Evolutionary conservation across 1,140 invertebrate genomes (phyloP).

Genomic region (Armadillidium nasatum): DNA sequence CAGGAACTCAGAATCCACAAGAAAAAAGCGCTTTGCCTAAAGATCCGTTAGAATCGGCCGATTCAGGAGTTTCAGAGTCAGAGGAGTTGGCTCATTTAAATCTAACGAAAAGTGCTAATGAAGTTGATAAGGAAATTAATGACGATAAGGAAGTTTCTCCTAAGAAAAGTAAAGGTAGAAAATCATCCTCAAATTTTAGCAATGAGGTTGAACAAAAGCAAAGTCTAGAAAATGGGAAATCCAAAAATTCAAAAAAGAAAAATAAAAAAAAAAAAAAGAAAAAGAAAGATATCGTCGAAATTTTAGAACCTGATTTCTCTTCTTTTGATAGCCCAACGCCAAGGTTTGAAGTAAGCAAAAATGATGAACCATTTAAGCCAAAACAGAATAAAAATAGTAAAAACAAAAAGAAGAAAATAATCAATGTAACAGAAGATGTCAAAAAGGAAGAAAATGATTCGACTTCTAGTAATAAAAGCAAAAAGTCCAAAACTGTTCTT

Average conservation of each 20-base stretch:
- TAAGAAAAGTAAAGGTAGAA: not conserved
- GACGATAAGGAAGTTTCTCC: slow-evolving; percentile 16
- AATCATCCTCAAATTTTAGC: not conserved
- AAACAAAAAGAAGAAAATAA: not conserved
- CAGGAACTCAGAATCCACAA: slow-evolving; percentile 31
- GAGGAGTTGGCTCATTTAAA: slow-evolving; percentile 30
- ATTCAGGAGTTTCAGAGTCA: slow-evolving; percentile 37
- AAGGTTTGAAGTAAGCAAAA: not conserved
- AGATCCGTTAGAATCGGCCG: slow-evolving; percentile 32
- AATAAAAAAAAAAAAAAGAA: not conserved
- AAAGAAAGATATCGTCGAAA: not conserved
- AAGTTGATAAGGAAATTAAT: slow-evolving; percentile 25
- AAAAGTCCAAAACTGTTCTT: too few relatives aligned
- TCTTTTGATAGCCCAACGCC: not conserved
- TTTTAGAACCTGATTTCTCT: not conserved
- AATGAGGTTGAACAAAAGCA: not conserved
- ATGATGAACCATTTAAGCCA: not conserved
- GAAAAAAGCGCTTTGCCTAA: slow-evolving; percentile 16
- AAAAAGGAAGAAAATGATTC: not conserved
- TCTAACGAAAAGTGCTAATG: slow-evolving; percentile 5
- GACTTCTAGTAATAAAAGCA: not conserved
- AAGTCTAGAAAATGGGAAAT: not conserved
- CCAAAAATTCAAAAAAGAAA: not conserved
- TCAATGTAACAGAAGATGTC: not conserved
- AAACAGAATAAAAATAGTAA: not conserved